A percentile compares a stretch with the other conserved stretches of the same genome.
phyloP scores from a whole-genome alignment of 2,888 invertebrate genomes.

The Ennomos erosarius region DNA sequence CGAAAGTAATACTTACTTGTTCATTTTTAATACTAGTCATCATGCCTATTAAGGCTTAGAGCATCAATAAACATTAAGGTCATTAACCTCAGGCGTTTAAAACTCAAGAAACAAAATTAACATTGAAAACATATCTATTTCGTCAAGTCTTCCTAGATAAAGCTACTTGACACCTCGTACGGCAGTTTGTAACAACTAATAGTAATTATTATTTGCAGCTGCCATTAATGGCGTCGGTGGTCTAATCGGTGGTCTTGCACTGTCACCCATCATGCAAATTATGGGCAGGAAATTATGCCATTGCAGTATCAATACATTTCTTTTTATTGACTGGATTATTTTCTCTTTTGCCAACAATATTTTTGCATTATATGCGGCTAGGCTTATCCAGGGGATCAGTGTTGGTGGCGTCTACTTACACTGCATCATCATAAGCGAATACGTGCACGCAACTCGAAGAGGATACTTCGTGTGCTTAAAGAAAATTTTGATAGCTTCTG shows the following conservation, averaged over 20 bases:
- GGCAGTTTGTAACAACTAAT: too few relatives aligned
- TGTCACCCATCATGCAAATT: constrained; percentile 51
- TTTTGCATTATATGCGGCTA: constrained; percentile 44
- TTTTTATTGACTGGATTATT: constrained; percentile 49
- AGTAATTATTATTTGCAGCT: constrained; percentile 40
- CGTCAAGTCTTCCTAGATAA: too few relatives aligned
- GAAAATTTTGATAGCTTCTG: constrained; percentile 44
- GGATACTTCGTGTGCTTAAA: constrained; percentile 53
- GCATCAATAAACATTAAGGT: too few relatives aligned
- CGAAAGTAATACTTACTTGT: too few relatives aligned
- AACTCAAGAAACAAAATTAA: too few relatives aligned
- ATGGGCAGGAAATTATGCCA: constrained; percentile 51
- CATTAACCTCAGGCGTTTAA: too few relatives aligned
- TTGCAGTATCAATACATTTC: constrained; percentile 35
- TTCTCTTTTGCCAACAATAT: constrained; percentile 47
- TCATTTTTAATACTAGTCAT: too few relatives aligned
- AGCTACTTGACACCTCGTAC: too few relatives aligned
- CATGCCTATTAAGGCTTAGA: too few relatives aligned
- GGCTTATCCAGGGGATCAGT: constrained; percentile 51
- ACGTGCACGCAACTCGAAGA: constrained; percentile 48
- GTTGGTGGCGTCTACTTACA: constrained; percentile 50
- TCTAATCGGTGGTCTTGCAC: constrained; percentile 46
- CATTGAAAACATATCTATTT: too few relatives aligned
- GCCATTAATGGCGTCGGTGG: constrained; percentile 52
- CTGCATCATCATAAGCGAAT: constrained; percentile 52